Percentiles rank a stretch among this genome's conserved stretches.
phyloP scores from a whole-genome alignment of 2,888 invertebrate genomes.

The Mesoligia furuncula region DNA sequence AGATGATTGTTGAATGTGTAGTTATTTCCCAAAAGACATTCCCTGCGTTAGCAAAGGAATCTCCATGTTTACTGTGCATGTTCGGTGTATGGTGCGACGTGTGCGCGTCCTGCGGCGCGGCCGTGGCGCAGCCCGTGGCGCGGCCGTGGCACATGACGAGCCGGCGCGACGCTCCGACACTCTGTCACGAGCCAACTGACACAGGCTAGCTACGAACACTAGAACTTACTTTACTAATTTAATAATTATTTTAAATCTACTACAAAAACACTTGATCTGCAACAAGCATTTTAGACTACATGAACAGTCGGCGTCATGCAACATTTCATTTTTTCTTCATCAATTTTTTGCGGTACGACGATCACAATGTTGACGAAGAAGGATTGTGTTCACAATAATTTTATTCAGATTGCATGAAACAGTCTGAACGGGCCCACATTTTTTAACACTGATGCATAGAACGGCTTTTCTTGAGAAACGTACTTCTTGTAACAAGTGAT shows the following conservation, averaged over 20 bases:
- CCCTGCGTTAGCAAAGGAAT: not conserved
- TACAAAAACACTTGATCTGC: not conserved
- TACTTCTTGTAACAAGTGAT: not conserved
- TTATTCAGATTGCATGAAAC: not conserved
- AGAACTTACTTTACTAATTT: not conserved
- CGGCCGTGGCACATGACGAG: constrained; percentile 29
- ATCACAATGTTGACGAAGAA: not conserved
- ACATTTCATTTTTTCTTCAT: too few species aligned
- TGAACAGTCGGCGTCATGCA: too few species aligned
- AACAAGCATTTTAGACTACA: not conserved
- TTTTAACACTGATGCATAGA: not conserved
- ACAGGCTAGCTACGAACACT: not conserved
- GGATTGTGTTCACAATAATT: not conserved
- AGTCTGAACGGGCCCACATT: not conserved
- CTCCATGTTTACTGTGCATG: not conserved
- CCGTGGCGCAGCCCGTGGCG: constrained; percentile 3
- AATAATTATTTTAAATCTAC: not conserved
- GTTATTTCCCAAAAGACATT: not conserved
- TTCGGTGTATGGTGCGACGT: not conserved
- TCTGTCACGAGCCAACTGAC: constrained; percentile 20
- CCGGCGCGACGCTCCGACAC: constrained; percentile 36
- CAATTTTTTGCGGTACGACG: too few species aligned
- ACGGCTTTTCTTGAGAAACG: not conserved
- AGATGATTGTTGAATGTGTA: not conserved
- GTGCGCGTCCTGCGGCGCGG: constrained; percentile 10